phyloP scores from a whole-genome alignment of 2,888 invertebrate genomes.

The Drosophila emarginata region DNA sequence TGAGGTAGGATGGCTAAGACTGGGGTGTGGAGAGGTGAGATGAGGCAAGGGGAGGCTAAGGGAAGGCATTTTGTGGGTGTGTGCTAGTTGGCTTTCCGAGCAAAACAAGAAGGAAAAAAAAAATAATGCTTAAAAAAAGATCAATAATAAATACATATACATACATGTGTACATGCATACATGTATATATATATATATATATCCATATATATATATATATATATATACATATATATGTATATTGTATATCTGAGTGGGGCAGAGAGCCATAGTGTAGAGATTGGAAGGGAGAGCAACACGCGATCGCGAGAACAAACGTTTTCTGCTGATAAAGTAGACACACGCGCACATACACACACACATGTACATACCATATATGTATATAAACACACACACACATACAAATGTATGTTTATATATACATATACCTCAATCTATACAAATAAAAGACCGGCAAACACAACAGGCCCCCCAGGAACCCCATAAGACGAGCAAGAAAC shows the following conservation, averaged over 20 bases:
- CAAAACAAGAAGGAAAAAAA: conserved; percentile 23
- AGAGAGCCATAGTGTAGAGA: conserved; percentile 12
- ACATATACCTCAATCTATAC: conserved; percentile 17
- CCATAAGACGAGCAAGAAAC: conserved; percentile 2
- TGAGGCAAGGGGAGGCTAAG: neutral
- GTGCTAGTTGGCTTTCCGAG: conserved; percentile 40
- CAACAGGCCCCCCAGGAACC: conserved; percentile 27
- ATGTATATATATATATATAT: neutral
- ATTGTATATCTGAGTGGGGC: conserved; percentile 7
- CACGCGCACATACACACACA: conserved; percentile 29
- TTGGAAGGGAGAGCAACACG: conserved; percentile 33
- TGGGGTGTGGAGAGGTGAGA: neutral
- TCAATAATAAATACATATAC: conserved; percentile 45
- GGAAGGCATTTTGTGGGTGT: conserved; percentile 30
- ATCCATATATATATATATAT: neutral
- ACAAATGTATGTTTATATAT: conserved; percentile 11
- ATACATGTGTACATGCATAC: neutral
- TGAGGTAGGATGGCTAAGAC: neutral
- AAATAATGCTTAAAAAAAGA: conserved; percentile 43
- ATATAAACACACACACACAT: conserved; percentile 9
- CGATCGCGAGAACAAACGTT: conserved; percentile 29
- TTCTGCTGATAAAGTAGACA: conserved; percentile 39
- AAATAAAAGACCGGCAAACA: conserved; percentile 17
- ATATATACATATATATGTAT: neutral
- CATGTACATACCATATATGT: conserved; percentile 12